Conservation (phyloP, 2,888 invertebrate genomes). For the Nomada ruficornis region DNA sequence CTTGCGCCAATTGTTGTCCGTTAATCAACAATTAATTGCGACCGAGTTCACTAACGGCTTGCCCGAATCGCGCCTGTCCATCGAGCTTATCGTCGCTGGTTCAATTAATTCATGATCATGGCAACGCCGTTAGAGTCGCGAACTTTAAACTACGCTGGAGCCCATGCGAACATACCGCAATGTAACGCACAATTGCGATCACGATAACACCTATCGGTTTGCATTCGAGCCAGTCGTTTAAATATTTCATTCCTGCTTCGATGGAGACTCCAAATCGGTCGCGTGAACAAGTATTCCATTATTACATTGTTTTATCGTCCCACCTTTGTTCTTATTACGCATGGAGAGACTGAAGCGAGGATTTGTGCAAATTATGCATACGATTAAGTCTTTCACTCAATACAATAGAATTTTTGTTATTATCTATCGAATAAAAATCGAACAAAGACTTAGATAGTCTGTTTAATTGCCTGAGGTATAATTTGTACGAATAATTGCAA, state of each 20-base stretch:
- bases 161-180: background rate
- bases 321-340: background rate
- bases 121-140: conserved; percentile 13
- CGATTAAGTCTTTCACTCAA: background rate
- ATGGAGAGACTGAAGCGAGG: background rate
- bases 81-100: conserved; percentile 35
- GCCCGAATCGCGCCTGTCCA: conserved; percentile 34
- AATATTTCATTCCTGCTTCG: conserved; percentile 22
- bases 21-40: conserved; percentile 67
- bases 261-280: conserved; percentile 6
- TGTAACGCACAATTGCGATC: conserved; percentile 2
- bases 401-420: too few relatives aligned
- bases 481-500: too few relatives aligned
- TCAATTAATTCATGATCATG: conserved; percentile 53
- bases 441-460: too few relatives aligned
- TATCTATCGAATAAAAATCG: too few relatives aligned
- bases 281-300: background rate
- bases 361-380: background rate
- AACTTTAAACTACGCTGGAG: conserved; percentile 20
- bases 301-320: background rate
- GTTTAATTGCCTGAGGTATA: too few relatives aligned
- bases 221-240: conserved; percentile 14
- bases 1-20: conserved; percentile 48
- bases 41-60: conserved; percentile 28
- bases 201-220: conserved; percentile 23